Percentiles rank a stretch among this genome's conserved stretches.
phyloP scores from a whole-genome alignment of 2,797 vertebrate species.

The Lepilemur septentrionalis region DNA sequence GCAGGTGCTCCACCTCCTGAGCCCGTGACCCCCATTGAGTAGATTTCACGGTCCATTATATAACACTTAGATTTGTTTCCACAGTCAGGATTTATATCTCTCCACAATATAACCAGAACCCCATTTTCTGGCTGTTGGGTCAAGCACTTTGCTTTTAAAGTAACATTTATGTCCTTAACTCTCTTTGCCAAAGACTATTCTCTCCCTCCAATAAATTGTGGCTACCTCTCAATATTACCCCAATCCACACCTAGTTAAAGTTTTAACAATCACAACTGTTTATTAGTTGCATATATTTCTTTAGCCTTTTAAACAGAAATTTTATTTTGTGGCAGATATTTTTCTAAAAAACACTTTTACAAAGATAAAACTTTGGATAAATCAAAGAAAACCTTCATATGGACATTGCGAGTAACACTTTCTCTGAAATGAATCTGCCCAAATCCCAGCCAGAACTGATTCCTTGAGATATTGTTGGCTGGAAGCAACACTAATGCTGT shows the following conservation, averaged over 20 bases:
- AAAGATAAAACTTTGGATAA: conserved; percentile 17
- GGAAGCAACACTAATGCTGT: background rate
- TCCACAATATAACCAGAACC: background rate
- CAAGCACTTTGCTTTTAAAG: conserved; percentile 36
- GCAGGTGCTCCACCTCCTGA: background rate
- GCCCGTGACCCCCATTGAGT: background rate
- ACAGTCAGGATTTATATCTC: conserved; percentile 50
- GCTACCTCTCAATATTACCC: background rate
- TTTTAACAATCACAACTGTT: background rate
- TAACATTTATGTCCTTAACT: background rate
- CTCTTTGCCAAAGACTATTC: background rate
- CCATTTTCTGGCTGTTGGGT: background rate
- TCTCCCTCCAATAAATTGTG: background rate
- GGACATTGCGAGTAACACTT: background rate
- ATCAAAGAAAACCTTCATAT: conserved; percentile 19
- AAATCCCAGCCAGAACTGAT: background rate
- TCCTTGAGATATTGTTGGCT: background rate
- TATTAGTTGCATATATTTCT: background rate
- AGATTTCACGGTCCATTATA: conserved; percentile 55
- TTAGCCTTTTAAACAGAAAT: background rate
- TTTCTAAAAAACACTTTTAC: background rate
- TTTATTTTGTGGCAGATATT: background rate
- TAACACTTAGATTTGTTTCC: conserved; percentile 23
- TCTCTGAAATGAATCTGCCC: background rate
- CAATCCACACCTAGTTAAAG: background rate